Evolutionary conservation across 2,888 invertebrate genomes (phyloP).

Genomic region (Ectemnius lituratus): DNA sequence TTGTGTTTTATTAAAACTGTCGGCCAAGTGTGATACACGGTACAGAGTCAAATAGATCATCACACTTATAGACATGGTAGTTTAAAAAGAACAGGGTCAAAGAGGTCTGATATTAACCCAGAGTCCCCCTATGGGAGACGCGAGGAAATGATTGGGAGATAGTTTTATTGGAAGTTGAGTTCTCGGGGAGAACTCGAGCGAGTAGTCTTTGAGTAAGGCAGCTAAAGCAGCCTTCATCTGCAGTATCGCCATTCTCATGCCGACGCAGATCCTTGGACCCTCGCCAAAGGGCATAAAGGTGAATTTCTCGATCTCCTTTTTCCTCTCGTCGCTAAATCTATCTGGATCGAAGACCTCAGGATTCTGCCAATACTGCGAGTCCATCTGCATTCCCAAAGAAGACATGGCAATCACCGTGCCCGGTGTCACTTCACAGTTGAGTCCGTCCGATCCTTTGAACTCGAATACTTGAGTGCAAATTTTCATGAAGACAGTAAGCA

Average conservation of each 20-base stretch:
- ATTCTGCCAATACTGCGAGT: slow-evolving; percentile 59
- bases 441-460: slow-evolving; percentile 64
- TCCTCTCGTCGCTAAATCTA: slow-evolving; percentile 59
- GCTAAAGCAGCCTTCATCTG: slow-evolving; percentile 58
- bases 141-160: not conserved
- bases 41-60: too few species aligned
- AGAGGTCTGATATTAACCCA: slow-evolving; percentile 55
- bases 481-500: slow-evolving; percentile 44
- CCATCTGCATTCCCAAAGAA: slow-evolving; percentile 45
- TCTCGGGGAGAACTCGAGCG: slow-evolving; percentile 55
- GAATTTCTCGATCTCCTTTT: slow-evolving; percentile 50
- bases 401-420: slow-evolving; percentile 55
- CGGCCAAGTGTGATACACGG: too few species aligned
- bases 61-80: too few species aligned
- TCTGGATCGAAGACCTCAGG: slow-evolving; percentile 65
- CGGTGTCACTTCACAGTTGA: slow-evolving; percentile 51
- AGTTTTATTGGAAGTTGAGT: slow-evolving; percentile 55
- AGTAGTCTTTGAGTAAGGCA: slow-evolving; percentile 52
- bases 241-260: slow-evolving; percentile 63
- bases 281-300: slow-evolving; percentile 66
- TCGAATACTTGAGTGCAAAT: slow-evolving; percentile 54
- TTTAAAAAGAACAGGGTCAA: slow-evolving; percentile 8
- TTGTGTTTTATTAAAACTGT: too few species aligned
- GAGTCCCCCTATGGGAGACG: slow-evolving; percentile 42
- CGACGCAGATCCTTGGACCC: slow-evolving; percentile 68